phyloP scores from a whole-genome alignment of 1,140 invertebrate genomes.

The Pygmarrhopalites habei region DNA sequence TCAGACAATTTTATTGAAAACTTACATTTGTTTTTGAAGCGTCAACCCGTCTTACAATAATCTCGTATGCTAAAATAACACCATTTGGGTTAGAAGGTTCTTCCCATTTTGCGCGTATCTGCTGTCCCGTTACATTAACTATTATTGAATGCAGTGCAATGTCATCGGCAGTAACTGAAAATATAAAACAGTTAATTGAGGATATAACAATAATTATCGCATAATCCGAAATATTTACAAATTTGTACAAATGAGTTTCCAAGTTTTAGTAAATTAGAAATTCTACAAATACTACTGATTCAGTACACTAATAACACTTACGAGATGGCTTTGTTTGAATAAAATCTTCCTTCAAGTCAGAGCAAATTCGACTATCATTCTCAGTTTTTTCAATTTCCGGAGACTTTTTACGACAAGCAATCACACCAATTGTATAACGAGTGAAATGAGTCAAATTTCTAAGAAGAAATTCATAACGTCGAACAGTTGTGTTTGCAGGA shows the following conservation, averaged over 20 bases:
- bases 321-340: constrained; percentile 24
- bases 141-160: constrained; percentile 41
- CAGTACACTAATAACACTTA: constrained; percentile 9
- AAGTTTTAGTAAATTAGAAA: neutral
- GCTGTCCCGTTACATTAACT: constrained; percentile 42
- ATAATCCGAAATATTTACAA: too few species aligned
- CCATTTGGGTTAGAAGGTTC: constrained; percentile 78
- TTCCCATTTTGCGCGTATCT: constrained; percentile 57
- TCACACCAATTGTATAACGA: constrained; percentile 60
- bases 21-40: constrained; percentile 48
- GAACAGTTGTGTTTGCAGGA: neutral
- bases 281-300: neutral
- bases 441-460: constrained; percentile 62
- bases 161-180: constrained; percentile 43
- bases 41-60: constrained; percentile 62
- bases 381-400: constrained; percentile 18
- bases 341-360: constrained; percentile 11
- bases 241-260: neutral
- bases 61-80: constrained; percentile 69
- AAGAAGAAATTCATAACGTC: constrained; percentile 42
- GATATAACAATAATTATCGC: constrained; percentile 22
- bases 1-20: constrained; percentile 25
- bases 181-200: too few species aligned
- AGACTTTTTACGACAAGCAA: constrained; percentile 57
- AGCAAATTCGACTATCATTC: constrained; percentile 33